Base-by-base conservation (phyloP, 2,113 vertebrate species). In the Lophochroa leadbeateri region DNA sequence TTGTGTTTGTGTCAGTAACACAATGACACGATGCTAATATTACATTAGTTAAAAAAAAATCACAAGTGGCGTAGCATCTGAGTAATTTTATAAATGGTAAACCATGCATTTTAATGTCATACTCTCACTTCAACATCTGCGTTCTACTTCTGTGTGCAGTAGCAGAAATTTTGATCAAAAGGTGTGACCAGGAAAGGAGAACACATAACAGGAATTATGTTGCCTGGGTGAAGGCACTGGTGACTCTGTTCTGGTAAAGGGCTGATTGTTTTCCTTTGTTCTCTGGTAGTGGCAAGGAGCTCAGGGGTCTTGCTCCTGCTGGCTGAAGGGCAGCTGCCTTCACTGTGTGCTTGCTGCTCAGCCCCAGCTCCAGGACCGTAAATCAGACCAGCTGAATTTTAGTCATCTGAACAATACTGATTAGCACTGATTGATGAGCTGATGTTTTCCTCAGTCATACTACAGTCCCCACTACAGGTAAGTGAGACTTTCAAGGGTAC, bases 291-390 rank as follows among this genome's bases (percentile, higher is more conserved):
- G 52, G 7, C 46, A 65, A 18, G 24, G 24, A 90, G 37, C 52
- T 76, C 16, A 15, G 41, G 33, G 35, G 7, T 79, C 50, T 31
- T 35, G 28, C 33, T 76, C 11, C 18, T 43, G 15, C 19, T 6
- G 0, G 13, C 33, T 63, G n/a, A 83, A 46, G 27, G 46, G 23
- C 81, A 31, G 12, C 46, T 65, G 65, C 24, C 27, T 68, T 83
- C 43, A 23, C 29, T 24, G 37, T 1, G 0, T 1, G 1, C n/a
- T 85, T 1, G 0, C 11, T 60, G 35, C 58, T 69, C 47, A 82
- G 27, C 29, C 58, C 17, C 43, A 53, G 63, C 57, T 27, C 46
- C 41, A 9, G 57, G 41, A 41, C 31, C 0, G 0, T 39, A 44
- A 72, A 69, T 78, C 49, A 69, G 58, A 68, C 31, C 31, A 71